A percentile compares a stretch with the other conserved stretches of the same genome.
Evolutionary conservation across 2,113 vertebrate species (phyloP).

Genomic region (Mormyrus lacerda): DNA sequence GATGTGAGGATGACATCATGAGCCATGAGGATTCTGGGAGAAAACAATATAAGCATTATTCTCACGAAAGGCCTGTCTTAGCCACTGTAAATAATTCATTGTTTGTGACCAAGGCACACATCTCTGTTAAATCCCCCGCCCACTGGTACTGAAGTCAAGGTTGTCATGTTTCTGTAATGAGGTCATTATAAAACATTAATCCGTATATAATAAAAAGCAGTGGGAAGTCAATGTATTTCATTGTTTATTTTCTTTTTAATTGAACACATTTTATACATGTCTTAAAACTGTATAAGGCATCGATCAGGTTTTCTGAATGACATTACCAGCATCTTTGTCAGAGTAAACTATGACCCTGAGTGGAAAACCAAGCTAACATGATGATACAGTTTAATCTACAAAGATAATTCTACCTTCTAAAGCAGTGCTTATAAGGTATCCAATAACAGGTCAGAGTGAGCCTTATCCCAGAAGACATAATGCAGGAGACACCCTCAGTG

Average conservation of each 20-base stretch:
- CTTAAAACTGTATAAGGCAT: background rate
- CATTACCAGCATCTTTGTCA: background rate
- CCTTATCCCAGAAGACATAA: background rate
- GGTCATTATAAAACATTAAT: constrained; percentile 4
- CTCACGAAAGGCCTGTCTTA: background rate
- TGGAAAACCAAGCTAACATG: background rate
- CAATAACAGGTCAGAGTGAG: background rate
- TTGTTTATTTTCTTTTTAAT: background rate
- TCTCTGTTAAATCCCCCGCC: background rate
- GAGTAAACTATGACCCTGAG: background rate
- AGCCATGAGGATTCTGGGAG: constrained; percentile 13
- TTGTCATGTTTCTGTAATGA: background rate
- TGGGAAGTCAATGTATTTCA: background rate
- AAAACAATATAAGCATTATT: constrained; percentile 19
- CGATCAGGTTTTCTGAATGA: background rate
- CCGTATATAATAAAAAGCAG: background rate
- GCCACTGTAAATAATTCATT: constrained; percentile 20
- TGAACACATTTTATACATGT: background rate
- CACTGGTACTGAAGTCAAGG: background rate
- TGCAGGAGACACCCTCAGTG: background rate
- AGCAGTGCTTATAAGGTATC: background rate
- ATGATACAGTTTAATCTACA: background rate
- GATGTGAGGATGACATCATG: constrained; percentile 26
- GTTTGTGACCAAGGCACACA: constrained; percentile 13
- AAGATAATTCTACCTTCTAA: background rate